A percentile compares a stretch with the other conserved stretches of the same genome.
Evolutionary conservation across 2,888 invertebrate genomes (phyloP).

Genomic region (Amiota communis): DNA sequence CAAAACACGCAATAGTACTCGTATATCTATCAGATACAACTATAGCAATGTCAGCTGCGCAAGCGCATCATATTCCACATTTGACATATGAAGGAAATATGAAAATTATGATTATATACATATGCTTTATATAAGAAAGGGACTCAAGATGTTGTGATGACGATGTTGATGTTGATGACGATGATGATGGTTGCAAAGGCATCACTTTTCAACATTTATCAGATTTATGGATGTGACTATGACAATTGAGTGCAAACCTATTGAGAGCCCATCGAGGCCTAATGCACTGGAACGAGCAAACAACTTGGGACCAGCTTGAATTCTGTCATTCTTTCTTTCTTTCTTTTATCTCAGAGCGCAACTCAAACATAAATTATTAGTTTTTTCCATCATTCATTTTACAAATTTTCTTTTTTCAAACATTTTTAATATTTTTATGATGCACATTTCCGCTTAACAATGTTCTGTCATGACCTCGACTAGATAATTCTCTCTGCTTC

Average conservation of each 20-base stretch:
- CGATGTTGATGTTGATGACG: conserved; percentile 26
- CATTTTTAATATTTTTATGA: conserved; percentile 66
- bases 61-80: conserved; percentile 1
- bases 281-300: conserved; percentile 59
- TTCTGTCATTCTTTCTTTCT: conserved; percentile 30
- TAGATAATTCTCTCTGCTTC: not conserved
- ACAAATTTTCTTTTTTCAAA: conserved; percentile 30
- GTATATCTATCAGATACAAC: conserved; percentile 53
- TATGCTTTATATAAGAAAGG: not conserved
- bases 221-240: conserved; percentile 58
- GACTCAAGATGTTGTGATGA: conserved; percentile 29
- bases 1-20: too few species aligned
- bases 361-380: conserved; percentile 19
- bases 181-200: conserved; percentile 26
- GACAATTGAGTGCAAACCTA: conserved; percentile 39
- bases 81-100: conserved; percentile 58
- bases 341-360: conserved; percentile 45
- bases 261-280: conserved; percentile 52
- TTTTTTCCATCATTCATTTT: conserved; percentile 33
- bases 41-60: conserved; percentile 48
- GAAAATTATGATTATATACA: conserved; percentile 62
- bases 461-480: not conserved
- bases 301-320: too few species aligned
- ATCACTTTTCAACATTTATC: conserved; percentile 31
- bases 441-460: conserved; percentile 57